Evolutionary conservation across 2,888 invertebrate species (phyloP), one percentile per base, ranked within the genome.

Genomic region (Bursaphelenchus okinawaensis): DNA sequence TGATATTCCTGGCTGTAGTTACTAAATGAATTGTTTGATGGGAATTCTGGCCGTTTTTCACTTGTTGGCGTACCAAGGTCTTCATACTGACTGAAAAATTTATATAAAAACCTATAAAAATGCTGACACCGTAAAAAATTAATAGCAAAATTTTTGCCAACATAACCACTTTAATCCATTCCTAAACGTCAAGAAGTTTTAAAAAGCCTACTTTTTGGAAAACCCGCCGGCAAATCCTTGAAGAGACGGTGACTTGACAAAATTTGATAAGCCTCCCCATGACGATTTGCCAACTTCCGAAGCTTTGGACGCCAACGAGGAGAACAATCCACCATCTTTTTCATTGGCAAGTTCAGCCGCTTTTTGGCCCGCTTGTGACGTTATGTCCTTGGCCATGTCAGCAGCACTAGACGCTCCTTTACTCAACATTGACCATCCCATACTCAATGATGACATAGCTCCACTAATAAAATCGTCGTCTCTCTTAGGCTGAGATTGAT

Each of bases 221-320:
- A 60, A 62, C n/a, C 24, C 59, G 64, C 29, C 26, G 8, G 66
- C 62, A 51, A 81, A 74, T 7, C 76, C 79, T 58, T 80, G 79
- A 16, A 80, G 67, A 8, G 80, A 80, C 16, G 81, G 74, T n/a
- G 79, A 80, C 58, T 81, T 80, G 26, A 81, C 81, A 57, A 82
- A 77, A n/a, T 63, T 59, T 7, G 61, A 63, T n/a, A 79, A 23
- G 1, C 78, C 77, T 27, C 75, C 76, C 75, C 77, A 78, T 23
- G 76, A 76, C 24, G 74, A 77, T 26, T 74, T 71, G 12, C 80
- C 78, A 23, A 79, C 69, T 68, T 81, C 80, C 0, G 76, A 66
- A 2, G 81, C 81, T 74, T 65, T 75, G 9, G 68, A 69, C 23
- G 76, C 71, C 12, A 79, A 68, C 12, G 74, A 71, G 24, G 72